Evolutionary conservation across 2,797 vertebrate genomes (phyloP), one percentile per base, ranked within the genome.

Genomic region (Pampus argenteus): DNA sequence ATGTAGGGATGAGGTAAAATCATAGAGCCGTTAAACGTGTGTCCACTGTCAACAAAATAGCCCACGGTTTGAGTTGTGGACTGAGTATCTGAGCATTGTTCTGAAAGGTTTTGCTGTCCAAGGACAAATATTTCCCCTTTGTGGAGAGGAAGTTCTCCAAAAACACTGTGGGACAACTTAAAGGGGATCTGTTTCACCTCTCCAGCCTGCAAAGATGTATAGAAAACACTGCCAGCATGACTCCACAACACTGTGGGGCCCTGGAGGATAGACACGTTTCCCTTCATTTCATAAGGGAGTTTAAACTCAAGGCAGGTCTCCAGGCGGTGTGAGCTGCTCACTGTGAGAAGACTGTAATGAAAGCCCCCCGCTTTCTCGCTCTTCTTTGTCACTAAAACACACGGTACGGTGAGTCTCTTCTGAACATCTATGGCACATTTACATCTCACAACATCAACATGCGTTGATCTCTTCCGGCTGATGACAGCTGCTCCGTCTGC

Each of bases 241-340:
- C 80, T 94, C 97, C 97, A 99, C 58, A 97, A 26, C 79, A 98
- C 64, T 0, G 95, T 94, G 29, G 97, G 97, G 6, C 98, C 97
- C 55, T 81, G 61, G 49, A 96, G 87, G 77, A 99, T 86, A 4
- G 59, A 86, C 68, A 97, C 50, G 3, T 66, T 57, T 6, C 94
- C 93, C 20, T 82, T 82, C 40, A 96, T 84, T 49, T 94, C 90
- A 85, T 96, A 93, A 11, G 92, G 87, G n/a, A 97, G 84, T 26
- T 87, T 90, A 86, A 98, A 97, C 75, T 91, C 87, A 47, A 96
- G 65, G 40, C 84, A 74, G 0, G 83, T 85, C 78, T 95, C 93
- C 75, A 96, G 92, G 0, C 63, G 72, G 81, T 94, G 93, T 14
- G 89, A 90, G 34, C 48, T 83, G 70, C 90, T 94, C 77, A 97